Evolutionary conservation across 2,113 vertebrate genomes (phyloP), one percentile per base, ranked within the genome.

Genomic region (Hystrix brachyura): DNA sequence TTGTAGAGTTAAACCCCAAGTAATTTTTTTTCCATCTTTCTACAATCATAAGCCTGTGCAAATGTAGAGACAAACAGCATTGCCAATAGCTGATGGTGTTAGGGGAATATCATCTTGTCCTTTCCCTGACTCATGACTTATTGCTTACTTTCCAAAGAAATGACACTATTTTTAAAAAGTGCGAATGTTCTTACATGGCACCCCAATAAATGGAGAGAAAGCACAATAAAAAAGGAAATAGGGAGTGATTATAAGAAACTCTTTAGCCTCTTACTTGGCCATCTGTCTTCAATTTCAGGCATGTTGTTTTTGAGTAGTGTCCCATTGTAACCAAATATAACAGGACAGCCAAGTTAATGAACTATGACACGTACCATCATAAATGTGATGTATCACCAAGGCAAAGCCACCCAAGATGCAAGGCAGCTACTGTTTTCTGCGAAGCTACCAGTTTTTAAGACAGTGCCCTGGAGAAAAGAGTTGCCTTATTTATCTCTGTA

Each of bases 281-380:
- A 98, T 98, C 97, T 98, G 97, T 98, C 98, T 98, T 98, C 96
- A 97, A 98, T 98, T 98, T 97, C 96, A 97, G 85, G 81, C 96
- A 97, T 96, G 96, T 97, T 98, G 85, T 96, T 98, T 91, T 98
- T 98, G 96, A 97, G 96, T 96, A 78, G 91, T 3, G 1, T 98
- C 92, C 97, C 95, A 96, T 96, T 98, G 97, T 98, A 97, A 96
- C 96, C 97, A 96, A 97, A 94, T 95, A 97, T 90, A 98, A 97
- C 92, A 92, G 82, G 94, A 95, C 94, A 97, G 95, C 65, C 97
- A 88, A 97, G 72, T 95, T 98, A 97, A 97, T 96, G 97, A 93
- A 95, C 96, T 94, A 95, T 7, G 72, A 96, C 96, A 96, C 4
- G n/a, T 87, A 90, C 91, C 95, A 87, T 97, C 95, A 97, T 97